These are phyloP conservation scores for Heliconius erato DNA, from an alignment of 2,888 invertebrate species.

Conservation along the genomic window DNA sequence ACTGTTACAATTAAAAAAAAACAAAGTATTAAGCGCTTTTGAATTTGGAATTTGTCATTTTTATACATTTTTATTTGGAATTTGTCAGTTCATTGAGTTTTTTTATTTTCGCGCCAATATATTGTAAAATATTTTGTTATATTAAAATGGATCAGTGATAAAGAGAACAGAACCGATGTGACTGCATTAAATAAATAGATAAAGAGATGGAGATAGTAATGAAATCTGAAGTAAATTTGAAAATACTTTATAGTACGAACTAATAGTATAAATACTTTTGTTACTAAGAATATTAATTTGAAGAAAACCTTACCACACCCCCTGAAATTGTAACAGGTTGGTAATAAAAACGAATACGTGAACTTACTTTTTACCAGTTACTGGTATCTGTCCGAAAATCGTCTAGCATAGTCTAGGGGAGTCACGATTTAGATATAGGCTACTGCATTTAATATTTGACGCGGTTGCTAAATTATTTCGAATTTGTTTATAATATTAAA, in stretches of 20 bases:
- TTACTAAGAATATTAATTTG: background rate
- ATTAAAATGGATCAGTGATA: too few species aligned
- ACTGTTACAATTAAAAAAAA: too few species aligned
- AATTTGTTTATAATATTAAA: constrained; percentile 25
- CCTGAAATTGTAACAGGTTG: background rate
- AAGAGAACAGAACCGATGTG: too few species aligned
- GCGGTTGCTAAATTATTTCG: constrained; percentile 30
- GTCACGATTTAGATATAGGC: constrained; percentile 44
- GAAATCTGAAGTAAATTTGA: background rate
- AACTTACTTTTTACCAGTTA: constrained; percentile 35
- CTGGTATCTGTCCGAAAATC: constrained; percentile 38
- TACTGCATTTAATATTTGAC: constrained; percentile 41
- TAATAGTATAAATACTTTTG: background rate
- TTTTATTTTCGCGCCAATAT: too few species aligned
- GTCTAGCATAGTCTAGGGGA: constrained; percentile 39
- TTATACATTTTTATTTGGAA: too few species aligned
- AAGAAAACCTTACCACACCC: background rate
- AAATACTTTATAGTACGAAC: background rate
- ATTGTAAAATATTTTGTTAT: too few species aligned
- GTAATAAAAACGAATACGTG: constrained; percentile 25
- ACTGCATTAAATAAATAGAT: too few species aligned
- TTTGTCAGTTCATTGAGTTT: too few species aligned
- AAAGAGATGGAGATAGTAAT: background rate
- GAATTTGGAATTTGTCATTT: too few species aligned
- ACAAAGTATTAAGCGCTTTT: too few species aligned